Evolutionary conservation across 2,888 invertebrate species (phyloP).

Genomic region (Tromatobia lineatoria): DNA sequence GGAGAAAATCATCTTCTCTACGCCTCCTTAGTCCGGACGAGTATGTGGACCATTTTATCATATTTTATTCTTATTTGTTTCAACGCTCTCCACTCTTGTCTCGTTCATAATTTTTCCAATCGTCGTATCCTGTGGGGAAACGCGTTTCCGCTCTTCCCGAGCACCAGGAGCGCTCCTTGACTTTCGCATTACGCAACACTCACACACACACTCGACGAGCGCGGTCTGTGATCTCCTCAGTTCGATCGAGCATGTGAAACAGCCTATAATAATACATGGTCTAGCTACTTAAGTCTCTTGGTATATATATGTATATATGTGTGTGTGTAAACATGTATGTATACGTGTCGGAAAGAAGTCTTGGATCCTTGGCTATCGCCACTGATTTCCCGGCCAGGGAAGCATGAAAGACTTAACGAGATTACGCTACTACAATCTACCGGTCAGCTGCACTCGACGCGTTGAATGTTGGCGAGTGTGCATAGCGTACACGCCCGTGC

Average conservation of each 20-base stretch:
- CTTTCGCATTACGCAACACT: slow-evolving; percentile 71
- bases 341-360: not conserved
- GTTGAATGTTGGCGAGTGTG: not conserved
- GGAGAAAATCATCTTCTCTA: not conserved
- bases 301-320: slow-evolving; percentile 31
- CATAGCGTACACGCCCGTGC: slow-evolving; percentile 30
- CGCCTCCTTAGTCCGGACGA: slow-evolving; percentile 1
- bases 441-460: slow-evolving; percentile 59
- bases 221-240: slow-evolving; percentile 45
- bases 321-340: no score
- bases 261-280: slow-evolving; percentile 16
- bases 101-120: slow-evolving; percentile 46
- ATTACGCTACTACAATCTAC: slow-evolving; percentile 59
- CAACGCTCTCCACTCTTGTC: slow-evolving; percentile 38
- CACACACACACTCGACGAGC: slow-evolving; percentile 43
- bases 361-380: slow-evolving; percentile 56
- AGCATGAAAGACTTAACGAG: slow-evolving; percentile 67
- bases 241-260: slow-evolving; percentile 46
- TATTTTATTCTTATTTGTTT: slow-evolving; percentile 39
- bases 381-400: slow-evolving; percentile 65
- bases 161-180: slow-evolving; percentile 57
- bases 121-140: slow-evolving; percentile 71
- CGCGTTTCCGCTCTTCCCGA: slow-evolving; percentile 69
- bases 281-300: not conserved
- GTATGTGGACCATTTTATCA: slow-evolving; percentile 54